Evolutionary conservation across 2,113 vertebrate genomes (phyloP).

Genomic region (Brachypteracias leptosomus): DNA sequence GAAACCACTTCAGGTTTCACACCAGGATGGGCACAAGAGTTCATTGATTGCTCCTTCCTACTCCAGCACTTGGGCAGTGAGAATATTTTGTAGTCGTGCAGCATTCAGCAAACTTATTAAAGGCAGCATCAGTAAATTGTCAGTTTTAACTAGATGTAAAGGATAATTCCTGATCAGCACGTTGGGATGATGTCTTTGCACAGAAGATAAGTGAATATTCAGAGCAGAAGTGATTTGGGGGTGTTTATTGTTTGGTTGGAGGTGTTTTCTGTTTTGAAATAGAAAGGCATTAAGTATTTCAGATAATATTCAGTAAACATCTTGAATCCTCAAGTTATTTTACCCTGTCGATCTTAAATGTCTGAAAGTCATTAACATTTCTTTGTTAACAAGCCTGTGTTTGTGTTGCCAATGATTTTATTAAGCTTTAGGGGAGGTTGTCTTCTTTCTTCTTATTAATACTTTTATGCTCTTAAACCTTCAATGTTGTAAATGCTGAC

Average conservation of each 20-base stretch:
- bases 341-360: slow-evolving; percentile 8
- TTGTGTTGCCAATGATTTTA: slow-evolving; percentile 21
- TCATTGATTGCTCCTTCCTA: not conserved
- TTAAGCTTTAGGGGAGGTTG: not conserved
- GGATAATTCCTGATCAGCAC: not conserved
- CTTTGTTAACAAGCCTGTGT: slow-evolving; percentile 15
- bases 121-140: not conserved
- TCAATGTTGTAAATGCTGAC: slow-evolving; percentile 7
- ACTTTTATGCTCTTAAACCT: not conserved
- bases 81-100: not conserved
- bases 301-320: not conserved
- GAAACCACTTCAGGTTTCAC: not conserved
- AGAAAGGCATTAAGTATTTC: not conserved
- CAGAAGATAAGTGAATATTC: not conserved
- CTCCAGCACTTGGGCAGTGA: not conserved
- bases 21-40: not conserved
- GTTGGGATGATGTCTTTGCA: not conserved
- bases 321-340: not conserved
- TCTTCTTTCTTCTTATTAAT: not conserved
- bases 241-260: not conserved
- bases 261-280: not conserved
- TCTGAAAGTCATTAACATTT: not conserved
- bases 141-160: not conserved
- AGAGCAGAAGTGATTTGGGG: not conserved
- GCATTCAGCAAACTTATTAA: not conserved